A percentile compares a stretch with the other conserved stretches of the same genome.
Conservation (phyloP, 1,140 invertebrate species). For the Platorchestia sp. region DNA sequence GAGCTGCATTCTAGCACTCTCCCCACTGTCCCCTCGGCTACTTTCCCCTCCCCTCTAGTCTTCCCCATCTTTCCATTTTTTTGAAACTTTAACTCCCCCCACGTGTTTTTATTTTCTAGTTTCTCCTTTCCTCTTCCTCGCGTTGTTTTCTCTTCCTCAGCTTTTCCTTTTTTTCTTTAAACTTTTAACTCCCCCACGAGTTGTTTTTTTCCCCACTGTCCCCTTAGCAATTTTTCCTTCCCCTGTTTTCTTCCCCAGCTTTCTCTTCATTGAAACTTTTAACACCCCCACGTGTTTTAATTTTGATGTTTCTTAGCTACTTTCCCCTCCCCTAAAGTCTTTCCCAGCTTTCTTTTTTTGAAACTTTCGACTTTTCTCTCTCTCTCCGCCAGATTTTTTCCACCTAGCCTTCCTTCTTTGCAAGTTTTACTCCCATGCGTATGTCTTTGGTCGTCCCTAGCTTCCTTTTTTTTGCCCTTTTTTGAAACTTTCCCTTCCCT, state of each 20-base stretch:
- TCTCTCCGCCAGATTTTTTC: background rate
- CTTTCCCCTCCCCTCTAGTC: background rate
- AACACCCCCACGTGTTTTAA: too few species aligned
- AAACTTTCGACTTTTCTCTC: background rate
- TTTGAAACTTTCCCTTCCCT: background rate
- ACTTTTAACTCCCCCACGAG: too few species aligned
- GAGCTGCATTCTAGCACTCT: constrained; percentile 64
- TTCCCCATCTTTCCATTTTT: background rate
- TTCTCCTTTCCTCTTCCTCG: background rate
- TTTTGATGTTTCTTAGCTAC: background rate
- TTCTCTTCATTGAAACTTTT: too few species aligned
- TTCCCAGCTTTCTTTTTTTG: background rate
- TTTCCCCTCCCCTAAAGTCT: background rate
- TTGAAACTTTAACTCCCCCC: background rate
- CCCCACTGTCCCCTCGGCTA: background rate
- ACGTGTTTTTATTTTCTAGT: background rate
- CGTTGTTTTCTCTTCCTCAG: background rate
- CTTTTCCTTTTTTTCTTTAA: too few species aligned
- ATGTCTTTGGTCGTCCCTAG: too few species aligned
- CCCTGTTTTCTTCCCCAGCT: too few species aligned
- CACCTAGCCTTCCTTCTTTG: background rate
- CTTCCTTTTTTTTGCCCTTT: background rate
- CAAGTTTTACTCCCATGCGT: background rate
- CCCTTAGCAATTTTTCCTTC: background rate
- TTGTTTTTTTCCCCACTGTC: background rate